phyloP scores from a whole-genome alignment of 1,140 invertebrate species.

The Drosophila pruinosa region DNA sequence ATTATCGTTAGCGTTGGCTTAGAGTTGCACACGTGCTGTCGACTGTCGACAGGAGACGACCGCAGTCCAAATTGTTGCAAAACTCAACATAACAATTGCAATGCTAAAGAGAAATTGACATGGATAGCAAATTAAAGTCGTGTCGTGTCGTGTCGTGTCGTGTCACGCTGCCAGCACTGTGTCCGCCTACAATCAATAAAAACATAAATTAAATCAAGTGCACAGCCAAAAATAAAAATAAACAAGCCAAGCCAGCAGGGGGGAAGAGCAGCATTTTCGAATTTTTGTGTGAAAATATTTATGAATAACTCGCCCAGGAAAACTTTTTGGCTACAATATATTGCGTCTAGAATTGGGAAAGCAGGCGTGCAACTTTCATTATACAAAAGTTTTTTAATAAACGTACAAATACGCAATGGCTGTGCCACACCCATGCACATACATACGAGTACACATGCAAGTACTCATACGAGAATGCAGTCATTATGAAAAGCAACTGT shows the following conservation, averaged over 20 bases:
- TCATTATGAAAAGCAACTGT: constrained; percentile 61
- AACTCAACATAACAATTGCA: not conserved
- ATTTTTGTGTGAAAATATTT: constrained; percentile 62
- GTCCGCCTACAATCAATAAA: constrained; percentile 44
- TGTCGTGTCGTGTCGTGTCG: not conserved
- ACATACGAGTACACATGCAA: constrained; percentile 1
- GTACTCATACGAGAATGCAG: constrained; percentile 31
- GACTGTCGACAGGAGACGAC: not conserved
- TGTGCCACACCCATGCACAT: constrained; percentile 5
- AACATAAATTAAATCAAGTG: constrained; percentile 46
- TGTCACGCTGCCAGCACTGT: not conserved
- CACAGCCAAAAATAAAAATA: constrained; percentile 35
- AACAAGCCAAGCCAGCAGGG: not conserved
- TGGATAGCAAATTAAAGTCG: not conserved
- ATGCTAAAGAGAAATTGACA: not conserved
- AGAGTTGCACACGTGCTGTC: not conserved
- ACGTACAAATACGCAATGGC: constrained; percentile 65
- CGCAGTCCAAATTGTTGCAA: not conserved
- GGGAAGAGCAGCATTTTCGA: constrained; percentile 25
- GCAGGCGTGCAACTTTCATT: constrained; percentile 74
- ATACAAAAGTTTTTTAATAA: constrained; percentile 81
- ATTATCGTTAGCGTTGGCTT: not conserved
- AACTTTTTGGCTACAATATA: constrained; percentile 64
- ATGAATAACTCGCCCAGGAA: constrained; percentile 45
- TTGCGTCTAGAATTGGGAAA: constrained; percentile 61